Evolutionary conservation across 2,797 vertebrate species (phyloP).

Genomic region (Astyanax mexicanus): DNA sequence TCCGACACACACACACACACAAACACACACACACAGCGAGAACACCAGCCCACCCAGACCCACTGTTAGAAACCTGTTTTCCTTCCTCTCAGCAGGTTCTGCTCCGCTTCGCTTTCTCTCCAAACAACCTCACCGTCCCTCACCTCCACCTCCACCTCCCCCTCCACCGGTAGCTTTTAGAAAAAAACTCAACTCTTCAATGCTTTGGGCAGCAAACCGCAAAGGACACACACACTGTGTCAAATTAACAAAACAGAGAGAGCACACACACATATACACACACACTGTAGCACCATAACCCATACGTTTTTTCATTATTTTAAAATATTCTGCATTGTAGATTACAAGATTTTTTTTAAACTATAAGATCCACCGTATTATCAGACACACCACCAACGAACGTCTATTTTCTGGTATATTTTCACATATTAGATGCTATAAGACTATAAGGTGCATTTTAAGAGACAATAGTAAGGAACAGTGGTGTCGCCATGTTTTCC

Average conservation of each 20-base stretch:
- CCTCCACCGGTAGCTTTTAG: constrained; percentile 46
- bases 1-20: constrained; percentile 24
- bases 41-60: constrained; percentile 48
- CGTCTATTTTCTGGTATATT: too few species aligned
- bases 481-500: too few species aligned
- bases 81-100: constrained; percentile 60
- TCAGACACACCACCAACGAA: too few species aligned
- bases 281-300: constrained; percentile 2
- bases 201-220: constrained; percentile 51
- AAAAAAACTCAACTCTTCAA: constrained; percentile 55
- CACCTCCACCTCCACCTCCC: constrained; percentile 16
- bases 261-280: constrained; percentile 41
- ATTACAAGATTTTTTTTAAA: too few species aligned
- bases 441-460: too few species aligned
- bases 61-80: constrained; percentile 41
- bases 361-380: too few species aligned
- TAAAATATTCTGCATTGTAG: too few species aligned
- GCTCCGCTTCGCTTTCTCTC: constrained; percentile 62
- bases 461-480: too few species aligned
- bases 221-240: constrained; percentile 60
- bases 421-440: too few species aligned
- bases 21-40: constrained; percentile 11
- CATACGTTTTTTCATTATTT: too few species aligned
- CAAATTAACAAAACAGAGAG: constrained; percentile 49
- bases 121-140: constrained; percentile 65